Evolutionary conservation across 2,113 vertebrate genomes (phyloP).

Genomic region (Gracilinanus agilis): DNA sequence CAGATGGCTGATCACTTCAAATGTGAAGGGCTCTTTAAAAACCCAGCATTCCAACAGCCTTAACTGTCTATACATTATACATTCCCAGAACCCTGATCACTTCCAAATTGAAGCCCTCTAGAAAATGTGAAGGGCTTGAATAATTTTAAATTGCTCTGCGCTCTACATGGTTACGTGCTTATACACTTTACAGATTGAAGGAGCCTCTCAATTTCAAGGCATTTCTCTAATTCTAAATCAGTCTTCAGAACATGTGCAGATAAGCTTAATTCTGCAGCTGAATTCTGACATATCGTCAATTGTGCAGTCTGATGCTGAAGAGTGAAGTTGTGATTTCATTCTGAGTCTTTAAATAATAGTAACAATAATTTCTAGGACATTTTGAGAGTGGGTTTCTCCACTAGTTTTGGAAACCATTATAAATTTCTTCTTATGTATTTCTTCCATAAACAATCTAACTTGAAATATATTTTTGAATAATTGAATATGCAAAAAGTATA

Average conservation of each 20-base stretch:
- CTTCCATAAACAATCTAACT: slow-evolving; percentile 29
- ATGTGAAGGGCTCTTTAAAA: background rate
- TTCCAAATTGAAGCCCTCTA: slow-evolving; percentile 43
- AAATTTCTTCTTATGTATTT: slow-evolving; percentile 24
- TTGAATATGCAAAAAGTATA: slow-evolving; percentile 22
- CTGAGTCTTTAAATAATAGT: background rate
- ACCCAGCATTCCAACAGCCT: slow-evolving; percentile 30
- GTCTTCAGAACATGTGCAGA: background rate
- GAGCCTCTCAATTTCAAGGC: slow-evolving; percentile 24
- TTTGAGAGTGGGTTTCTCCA: slow-evolving; percentile 2
- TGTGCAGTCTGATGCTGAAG: background rate
- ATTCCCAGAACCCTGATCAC: slow-evolving; percentile 41
- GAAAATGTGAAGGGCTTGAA: slow-evolving; percentile 53
- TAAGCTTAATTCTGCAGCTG: slow-evolving; percentile 22
- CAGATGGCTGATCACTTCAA: slow-evolving; percentile 28
- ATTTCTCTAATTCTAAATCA: slow-evolving; percentile 43
- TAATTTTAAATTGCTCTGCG: slow-evolving; percentile 56
- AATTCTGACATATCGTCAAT: background rate
- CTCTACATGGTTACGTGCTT: background rate
- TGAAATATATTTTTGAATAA: background rate
- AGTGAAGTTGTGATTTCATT: background rate
- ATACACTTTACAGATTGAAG: slow-evolving; percentile 26
- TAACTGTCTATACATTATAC: slow-evolving; percentile 40
- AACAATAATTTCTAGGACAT: background rate
- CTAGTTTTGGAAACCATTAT: background rate